Evolutionary conservation across 2,113 vertebrate species (phyloP), one percentile per base, ranked within the genome.

Genomic region (Regulus satrapa): DNA sequence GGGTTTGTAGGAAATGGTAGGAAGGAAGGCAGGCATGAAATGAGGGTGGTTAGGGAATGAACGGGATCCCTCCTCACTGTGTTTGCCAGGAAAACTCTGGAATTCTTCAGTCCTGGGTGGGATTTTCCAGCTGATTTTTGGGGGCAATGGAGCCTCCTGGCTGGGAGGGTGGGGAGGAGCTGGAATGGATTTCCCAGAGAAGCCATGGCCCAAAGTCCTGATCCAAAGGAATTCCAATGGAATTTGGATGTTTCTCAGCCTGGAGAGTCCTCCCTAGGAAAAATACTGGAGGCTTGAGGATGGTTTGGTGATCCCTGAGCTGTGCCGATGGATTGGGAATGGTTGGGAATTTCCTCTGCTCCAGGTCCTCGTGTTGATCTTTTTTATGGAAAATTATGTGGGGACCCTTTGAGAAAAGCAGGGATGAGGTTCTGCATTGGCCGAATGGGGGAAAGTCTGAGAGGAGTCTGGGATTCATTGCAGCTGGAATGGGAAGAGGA

Each of bases 31-130:
- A 19, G 55, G 32, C 5, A 1, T 38, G 34, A 29, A 20, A 3
- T 5, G 34, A 38, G 41, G 18, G 41, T 7, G 14, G 16, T 24
- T 5, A 12, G 36, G 40, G n/a, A 18, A 32, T 15, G 9, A 26
- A 10, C 6, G 21, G 1, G 25, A 52, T 68, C 28, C 5, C 21
- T 61, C 11, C 24, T 24, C 40, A 12, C 26, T 1, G 2, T 13
- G 5, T 20, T 43, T 20, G 1, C 10, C 5, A 18, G 74, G 31
- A n/a, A 36, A 24, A 5, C 4, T 74, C 56, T 67, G 92, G 76
- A 40, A 4, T 71, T 58, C 9, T 62, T 36, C 5, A 0, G 7
- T 40, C 32, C 8, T 2, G 32, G 24, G 10, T 55, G 51, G 41
- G 29, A 34, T 29, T 62, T 58, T 3, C 7, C 21, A 34, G 51